These are phyloP conservation scores for Cebidichthys violaceus DNA, from an alignment of 2,113 vertebrate species.

Conservation along the genomic window DNA sequence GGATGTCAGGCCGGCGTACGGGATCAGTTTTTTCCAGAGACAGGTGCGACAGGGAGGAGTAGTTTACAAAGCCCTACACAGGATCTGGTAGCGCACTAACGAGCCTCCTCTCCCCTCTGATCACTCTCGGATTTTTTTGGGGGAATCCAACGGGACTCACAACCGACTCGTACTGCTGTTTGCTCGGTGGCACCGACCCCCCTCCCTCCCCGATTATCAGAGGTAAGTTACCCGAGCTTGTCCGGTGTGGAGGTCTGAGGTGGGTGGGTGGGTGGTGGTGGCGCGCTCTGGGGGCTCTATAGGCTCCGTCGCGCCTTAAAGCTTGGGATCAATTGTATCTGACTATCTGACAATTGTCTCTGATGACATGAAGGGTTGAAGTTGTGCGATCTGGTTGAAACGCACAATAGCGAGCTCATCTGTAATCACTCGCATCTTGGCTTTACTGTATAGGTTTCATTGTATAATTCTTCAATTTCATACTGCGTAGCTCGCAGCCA, in stretches of 20 bases:
- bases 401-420: neutral
- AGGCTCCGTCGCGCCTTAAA: conserved; percentile 41
- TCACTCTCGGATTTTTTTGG: conserved; percentile 69
- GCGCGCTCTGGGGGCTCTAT: conserved; percentile 47
- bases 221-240: conserved; percentile 77
- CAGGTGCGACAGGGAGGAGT: conserved; percentile 85
- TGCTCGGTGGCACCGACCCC: conserved; percentile 51
- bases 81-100: conserved; percentile 61
- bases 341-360: neutral
- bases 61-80: conserved; percentile 74
- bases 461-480: conserved; percentile 66
- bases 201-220: conserved; percentile 24
- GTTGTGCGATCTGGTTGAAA: neutral
- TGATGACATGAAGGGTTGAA: conserved; percentile 5
- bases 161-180: conserved; percentile 23
- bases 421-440: neutral
- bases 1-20: conserved; percentile 81
- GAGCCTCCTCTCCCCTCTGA: conserved; percentile 47
- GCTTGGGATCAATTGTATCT: conserved; percentile 20
- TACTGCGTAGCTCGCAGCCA: conserved; percentile 80
- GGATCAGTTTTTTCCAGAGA: conserved; percentile 78
- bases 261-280: neutral
- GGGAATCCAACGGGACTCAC: conserved; percentile 49
- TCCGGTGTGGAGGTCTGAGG: conserved; percentile 50
- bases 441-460: conserved; percentile 9